phyloP scores from a whole-genome alignment of 2,113 vertebrate species.

The Hylia prasina region DNA sequence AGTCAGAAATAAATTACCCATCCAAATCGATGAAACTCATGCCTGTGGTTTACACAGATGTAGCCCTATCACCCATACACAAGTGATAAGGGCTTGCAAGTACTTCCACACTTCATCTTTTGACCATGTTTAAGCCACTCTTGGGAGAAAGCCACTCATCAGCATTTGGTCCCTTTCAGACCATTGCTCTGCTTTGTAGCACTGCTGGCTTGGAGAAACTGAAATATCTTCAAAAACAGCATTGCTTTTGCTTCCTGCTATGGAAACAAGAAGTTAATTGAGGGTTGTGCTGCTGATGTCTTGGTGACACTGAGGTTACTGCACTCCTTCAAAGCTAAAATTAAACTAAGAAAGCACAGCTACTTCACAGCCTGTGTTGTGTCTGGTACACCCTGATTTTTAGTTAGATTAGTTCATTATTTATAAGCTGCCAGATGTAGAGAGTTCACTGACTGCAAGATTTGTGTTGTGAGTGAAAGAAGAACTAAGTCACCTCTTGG shows the following conservation, averaged over 20 bases:
- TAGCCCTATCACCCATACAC: background rate
- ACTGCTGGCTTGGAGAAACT: background rate
- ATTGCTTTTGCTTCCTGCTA: background rate
- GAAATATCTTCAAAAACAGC: background rate
- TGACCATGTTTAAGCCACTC: background rate
- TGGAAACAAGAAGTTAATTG: background rate
- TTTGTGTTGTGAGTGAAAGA: background rate
- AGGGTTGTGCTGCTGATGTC: background rate
- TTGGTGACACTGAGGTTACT: background rate
- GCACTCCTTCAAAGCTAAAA: background rate
- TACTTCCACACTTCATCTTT: background rate
- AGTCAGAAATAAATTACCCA: constrained; percentile 24
- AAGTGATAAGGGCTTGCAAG: background rate
- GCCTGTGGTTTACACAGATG: background rate
- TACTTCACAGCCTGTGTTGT: background rate
- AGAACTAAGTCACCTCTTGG: background rate
- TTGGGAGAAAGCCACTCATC: background rate
- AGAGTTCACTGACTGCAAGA: background rate
- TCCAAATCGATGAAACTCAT: background rate
- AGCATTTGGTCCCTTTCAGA: background rate
- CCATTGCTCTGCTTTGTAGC: background rate
- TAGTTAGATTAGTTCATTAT: background rate
- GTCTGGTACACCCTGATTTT: background rate
- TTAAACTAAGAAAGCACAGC: background rate
- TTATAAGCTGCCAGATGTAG: background rate